Percentiles rank a stretch among this genome's conserved stretches.
phyloP scores from a whole-genome alignment of 1,140 invertebrate genomes.

The Drosophila varians region DNA sequence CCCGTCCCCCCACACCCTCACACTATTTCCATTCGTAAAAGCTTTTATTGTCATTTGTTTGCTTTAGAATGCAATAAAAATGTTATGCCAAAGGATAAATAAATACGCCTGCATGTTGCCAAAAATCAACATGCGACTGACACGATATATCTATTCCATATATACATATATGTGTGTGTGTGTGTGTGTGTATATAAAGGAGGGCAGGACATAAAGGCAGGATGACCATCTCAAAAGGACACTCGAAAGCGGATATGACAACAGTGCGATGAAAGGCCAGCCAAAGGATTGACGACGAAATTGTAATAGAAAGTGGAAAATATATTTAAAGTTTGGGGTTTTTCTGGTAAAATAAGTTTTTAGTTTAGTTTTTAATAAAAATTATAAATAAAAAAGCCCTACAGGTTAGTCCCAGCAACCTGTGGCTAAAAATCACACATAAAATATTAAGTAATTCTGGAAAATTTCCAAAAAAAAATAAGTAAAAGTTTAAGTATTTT shows the following conservation, averaged over 20 bases:
- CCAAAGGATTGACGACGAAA: not conserved
- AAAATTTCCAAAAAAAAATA: not conserved
- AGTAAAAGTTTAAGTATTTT: not conserved
- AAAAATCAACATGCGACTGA: slow-evolving; percentile 48
- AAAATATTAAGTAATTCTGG: not conserved
- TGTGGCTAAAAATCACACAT: not conserved
- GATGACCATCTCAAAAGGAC: slow-evolving; percentile 28
- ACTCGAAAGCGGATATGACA: not conserved
- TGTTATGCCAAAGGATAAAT: slow-evolving; percentile 62
- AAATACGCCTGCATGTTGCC: slow-evolving; percentile 50
- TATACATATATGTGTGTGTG: not conserved
- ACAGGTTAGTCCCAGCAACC: not conserved
- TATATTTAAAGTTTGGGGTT: not conserved
- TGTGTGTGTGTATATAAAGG: not conserved
- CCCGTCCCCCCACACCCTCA: not conserved
- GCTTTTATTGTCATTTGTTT: slow-evolving; percentile 68
- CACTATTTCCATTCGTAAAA: slow-evolving; percentile 30
- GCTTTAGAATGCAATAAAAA: slow-evolving; percentile 71
- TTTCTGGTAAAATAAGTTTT: too few relatives aligned
- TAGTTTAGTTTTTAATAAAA: too few relatives aligned
- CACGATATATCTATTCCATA: slow-evolving; percentile 6
- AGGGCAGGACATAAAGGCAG: slow-evolving; percentile 7
- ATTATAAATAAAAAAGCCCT: too few relatives aligned
- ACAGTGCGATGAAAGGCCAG: not conserved
- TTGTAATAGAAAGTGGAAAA: not conserved